phyloP scores from a whole-genome alignment of 1,140 invertebrate genomes.

The Wiebesia pumilae region DNA sequence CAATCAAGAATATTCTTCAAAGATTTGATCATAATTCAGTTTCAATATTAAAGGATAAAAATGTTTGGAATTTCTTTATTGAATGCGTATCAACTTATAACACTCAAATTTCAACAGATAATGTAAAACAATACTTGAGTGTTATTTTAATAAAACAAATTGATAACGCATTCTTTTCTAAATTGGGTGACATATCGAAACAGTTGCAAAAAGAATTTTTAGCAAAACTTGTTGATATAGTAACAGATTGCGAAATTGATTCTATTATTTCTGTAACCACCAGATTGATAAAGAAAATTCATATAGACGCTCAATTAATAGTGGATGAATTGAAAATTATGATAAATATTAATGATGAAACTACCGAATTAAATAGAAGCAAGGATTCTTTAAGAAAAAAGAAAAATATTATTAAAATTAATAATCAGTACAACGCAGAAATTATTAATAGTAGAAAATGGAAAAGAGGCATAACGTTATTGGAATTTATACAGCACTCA shows the following conservation, averaged over 20 bases:
- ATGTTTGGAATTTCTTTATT: slow-evolving; percentile 68
- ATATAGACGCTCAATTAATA: slow-evolving; percentile 80
- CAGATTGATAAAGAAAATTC: slow-evolving; percentile 82
- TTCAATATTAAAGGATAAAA: slow-evolving; percentile 65
- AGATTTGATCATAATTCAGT: slow-evolving; percentile 67
- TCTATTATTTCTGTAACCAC: slow-evolving; percentile 78
- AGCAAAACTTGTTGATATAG: slow-evolving; percentile 66
- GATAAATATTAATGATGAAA: slow-evolving; percentile 63
- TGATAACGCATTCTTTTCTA: slow-evolving; percentile 73
- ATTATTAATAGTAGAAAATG: slow-evolving; percentile 80
- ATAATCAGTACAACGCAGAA: slow-evolving; percentile 68
- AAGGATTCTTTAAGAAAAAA: slow-evolving; percentile 54
- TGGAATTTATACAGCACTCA: slow-evolving; percentile 92
- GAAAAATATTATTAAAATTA: slow-evolving; percentile 65
- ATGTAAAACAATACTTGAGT: slow-evolving; percentile 53
- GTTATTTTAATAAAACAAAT: slow-evolving; percentile 75
- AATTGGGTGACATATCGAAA: slow-evolving; percentile 54
- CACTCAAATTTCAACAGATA: slow-evolving; percentile 53
- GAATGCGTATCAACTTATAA: slow-evolving; percentile 59
- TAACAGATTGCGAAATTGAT: slow-evolving; percentile 67
- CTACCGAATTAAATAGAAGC: slow-evolving; percentile 53
- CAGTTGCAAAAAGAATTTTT: slow-evolving; percentile 66
- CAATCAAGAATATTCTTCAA: slow-evolving; percentile 67
- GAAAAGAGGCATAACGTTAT: slow-evolving; percentile 84
- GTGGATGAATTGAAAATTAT: slow-evolving; percentile 78